Evolutionary conservation across 2,797 vertebrate species (phyloP), one percentile per base, ranked within the genome.

Genomic region (Trichosurus vulpecula): DNA sequence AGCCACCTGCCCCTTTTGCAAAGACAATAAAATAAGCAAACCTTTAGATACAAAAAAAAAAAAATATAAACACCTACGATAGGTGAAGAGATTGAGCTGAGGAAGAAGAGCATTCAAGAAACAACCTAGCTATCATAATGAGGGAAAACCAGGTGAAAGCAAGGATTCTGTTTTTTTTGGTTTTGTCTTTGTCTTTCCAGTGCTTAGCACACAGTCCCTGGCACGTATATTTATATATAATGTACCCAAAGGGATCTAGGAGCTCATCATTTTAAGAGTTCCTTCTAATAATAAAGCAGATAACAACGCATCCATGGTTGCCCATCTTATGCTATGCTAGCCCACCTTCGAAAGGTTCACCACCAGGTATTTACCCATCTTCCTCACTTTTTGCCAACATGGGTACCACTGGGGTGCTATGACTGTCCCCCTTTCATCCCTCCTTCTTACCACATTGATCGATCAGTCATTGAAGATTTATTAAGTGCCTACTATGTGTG

Each of bases 381-480:
- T 35, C 61, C 1, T 66, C 14, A 66, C 35, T 66, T 66, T 66
- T 14, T 66, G 6, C 35, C 61, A 66, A n/a, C 61, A n/a, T 19
- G 14, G 58, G 10, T 66, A 5, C 35, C 58, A 66, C 35, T 66
- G 35, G 61, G 31, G 35, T n/a, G 8, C 27, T 57, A 8, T 14
- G 13, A 30, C n/a, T 74, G 16, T 29, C n/a, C 16, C 41, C 6
- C 14, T 66, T 61, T n/a, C 31, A n/a, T 66, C 61, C 16, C 61
- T 74, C 16, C 4, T 6, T 74, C n/a, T 41, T 22, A 22, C 16
- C 66, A 19, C 66, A 74, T 74, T 19, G 14, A 74, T 31, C 57
- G 61, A 61, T 74, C n/a, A 41, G 93, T 92, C 54, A 74, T 89
- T 30, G 41, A 91, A 66, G 56, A 94, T 61, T 95, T 95, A 95